Evolutionary conservation across 2,797 vertebrate genomes (phyloP).

Genomic region (Tadarida brasiliensis): DNA sequence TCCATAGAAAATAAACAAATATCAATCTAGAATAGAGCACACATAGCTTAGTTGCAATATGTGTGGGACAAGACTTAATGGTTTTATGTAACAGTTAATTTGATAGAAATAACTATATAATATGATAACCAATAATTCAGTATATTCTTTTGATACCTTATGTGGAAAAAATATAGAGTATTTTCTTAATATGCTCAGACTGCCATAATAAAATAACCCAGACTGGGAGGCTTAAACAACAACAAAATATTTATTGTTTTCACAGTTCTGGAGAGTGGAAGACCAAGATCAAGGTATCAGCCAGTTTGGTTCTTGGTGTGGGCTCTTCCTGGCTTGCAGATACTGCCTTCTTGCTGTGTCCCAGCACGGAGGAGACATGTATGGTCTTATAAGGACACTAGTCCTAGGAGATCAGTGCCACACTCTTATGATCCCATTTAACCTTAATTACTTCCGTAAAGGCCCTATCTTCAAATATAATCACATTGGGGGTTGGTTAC

Average conservation of each 20-base stretch:
- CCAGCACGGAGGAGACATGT: background rate
- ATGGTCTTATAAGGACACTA: background rate
- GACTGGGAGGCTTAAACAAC: background rate
- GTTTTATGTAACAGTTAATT: background rate
- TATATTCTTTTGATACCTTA: background rate
- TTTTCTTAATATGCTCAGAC: background rate
- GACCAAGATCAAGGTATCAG: background rate
- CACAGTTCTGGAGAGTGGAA: background rate
- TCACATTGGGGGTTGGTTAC: background rate
- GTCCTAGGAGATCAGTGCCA: background rate
- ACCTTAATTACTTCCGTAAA: background rate
- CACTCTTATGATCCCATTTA: background rate
- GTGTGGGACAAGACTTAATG: background rate
- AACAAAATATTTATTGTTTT: background rate
- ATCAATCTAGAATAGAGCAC: background rate
- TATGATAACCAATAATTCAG: background rate
- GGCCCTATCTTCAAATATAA: background rate
- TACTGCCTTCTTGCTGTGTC: background rate
- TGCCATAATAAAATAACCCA: background rate
- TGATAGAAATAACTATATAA: background rate
- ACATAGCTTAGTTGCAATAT: background rate
- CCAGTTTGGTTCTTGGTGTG: background rate
- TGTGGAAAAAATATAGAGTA: background rate
- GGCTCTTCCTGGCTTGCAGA: background rate
- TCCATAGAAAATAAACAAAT: background rate